Evolutionary conservation across 2,797 vertebrate species (phyloP).

Genomic region (Thamnophis elegans): DNA sequence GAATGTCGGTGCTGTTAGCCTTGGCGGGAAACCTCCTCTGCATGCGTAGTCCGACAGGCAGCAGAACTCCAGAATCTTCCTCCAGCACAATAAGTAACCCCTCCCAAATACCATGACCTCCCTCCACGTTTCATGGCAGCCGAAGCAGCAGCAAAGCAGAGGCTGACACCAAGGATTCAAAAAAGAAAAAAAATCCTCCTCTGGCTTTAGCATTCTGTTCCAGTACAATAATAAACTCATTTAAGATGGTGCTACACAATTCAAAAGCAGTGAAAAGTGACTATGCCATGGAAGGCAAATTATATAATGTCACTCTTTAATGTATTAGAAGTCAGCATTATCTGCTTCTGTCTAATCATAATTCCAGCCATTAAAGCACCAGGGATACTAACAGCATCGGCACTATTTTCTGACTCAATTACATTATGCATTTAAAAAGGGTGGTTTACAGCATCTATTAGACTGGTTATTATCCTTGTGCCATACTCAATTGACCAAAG

Average conservation of each 20-base stretch:
- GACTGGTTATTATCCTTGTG: slow-evolving; percentile 63
- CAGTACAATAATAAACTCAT: slow-evolving; percentile 55
- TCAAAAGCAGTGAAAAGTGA: slow-evolving; percentile 62
- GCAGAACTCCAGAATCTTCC: too few species aligned
- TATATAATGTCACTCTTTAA: slow-evolving; percentile 58
- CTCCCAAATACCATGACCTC: too few species aligned
- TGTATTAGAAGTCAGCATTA: slow-evolving; percentile 63
- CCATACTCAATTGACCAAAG: slow-evolving; percentile 60
- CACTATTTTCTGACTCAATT: slow-evolving; percentile 67
- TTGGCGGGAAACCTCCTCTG: too few species aligned
- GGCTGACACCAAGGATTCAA: slow-evolving; percentile 5
- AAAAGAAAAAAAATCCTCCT: slow-evolving; percentile 21
- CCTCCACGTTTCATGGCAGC: too few species aligned
- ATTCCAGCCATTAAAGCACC: slow-evolving; percentile 65
- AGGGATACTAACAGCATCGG: slow-evolving; percentile 62
- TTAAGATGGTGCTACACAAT: slow-evolving; percentile 61
- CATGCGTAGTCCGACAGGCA: too few species aligned
- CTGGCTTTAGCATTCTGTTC: slow-evolving; percentile 52
- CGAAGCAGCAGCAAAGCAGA: too few species aligned
- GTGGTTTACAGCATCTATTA: slow-evolving; percentile 66
- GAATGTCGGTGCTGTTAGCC: too few species aligned
- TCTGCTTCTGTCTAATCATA: slow-evolving; percentile 65
- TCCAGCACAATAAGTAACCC: too few species aligned
- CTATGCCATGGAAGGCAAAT: slow-evolving; percentile 48
- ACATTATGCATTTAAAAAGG: slow-evolving; percentile 63